phyloP scores from a whole-genome alignment of 2,797 vertebrate genomes.

The Tapirus indicus region DNA sequence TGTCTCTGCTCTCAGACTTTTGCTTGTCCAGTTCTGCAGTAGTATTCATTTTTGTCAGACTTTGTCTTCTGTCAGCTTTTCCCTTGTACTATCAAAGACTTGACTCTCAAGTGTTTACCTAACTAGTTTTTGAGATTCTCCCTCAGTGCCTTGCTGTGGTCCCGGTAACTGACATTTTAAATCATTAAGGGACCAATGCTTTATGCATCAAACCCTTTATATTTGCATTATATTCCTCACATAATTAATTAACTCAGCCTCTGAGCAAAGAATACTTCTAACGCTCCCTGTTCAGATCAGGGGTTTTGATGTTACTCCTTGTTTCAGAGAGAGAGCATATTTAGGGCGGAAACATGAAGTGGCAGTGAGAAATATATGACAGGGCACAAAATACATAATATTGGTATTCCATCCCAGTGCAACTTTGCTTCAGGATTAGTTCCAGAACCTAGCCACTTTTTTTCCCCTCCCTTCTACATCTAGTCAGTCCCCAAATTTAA shows the following conservation, averaged over 20 bases:
- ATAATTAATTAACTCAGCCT: not conserved
- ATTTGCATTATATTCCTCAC: constrained; percentile 35
- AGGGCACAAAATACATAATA: not conserved
- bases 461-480: not conserved
- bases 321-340: not conserved
- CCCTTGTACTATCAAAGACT: not conserved
- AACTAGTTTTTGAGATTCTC: constrained; percentile 46
- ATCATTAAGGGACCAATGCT: not conserved
- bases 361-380: not conserved
- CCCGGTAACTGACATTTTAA: constrained; percentile 1
- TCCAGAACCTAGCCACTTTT: not conserved
- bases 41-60: constrained; percentile 38
- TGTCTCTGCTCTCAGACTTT: not conserved
- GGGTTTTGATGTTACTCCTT: not conserved
- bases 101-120: not conserved
- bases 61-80: not conserved
- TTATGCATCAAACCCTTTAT: not conserved
- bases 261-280: not conserved
- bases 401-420: not conserved
- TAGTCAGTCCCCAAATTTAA: constrained; percentile 26
- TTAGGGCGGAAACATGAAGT: not conserved
- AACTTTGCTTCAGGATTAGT: constrained; percentile 24
- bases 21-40: not conserved
- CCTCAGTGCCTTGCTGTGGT: not conserved
- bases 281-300: not conserved